phyloP scores from a whole-genome alignment of 2,797 vertebrate genomes.

The Alfaro cultratus region DNA sequence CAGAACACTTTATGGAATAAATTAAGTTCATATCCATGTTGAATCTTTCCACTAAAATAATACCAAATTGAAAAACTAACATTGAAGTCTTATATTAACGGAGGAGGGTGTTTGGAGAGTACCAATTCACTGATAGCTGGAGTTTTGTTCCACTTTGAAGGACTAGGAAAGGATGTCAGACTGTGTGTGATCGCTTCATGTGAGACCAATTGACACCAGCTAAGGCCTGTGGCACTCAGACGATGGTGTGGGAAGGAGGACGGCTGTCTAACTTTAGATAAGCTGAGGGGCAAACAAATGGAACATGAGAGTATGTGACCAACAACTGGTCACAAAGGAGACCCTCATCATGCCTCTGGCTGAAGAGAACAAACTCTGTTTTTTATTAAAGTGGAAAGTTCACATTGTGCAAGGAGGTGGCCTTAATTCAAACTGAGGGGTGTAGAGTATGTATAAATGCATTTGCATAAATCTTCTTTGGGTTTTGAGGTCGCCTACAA shows the following conservation, averaged over 20 bases:
- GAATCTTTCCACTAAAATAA: not conserved
- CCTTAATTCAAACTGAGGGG: conserved; percentile 23
- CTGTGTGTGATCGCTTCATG: conserved; percentile 8
- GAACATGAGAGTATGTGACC: conserved; percentile 13
- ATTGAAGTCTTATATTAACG: not conserved
- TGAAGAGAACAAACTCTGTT: conserved; percentile 20
- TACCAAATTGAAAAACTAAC: not conserved
- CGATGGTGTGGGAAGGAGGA: conserved; percentile 25
- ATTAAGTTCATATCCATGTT: not conserved
- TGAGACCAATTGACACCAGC: conserved; percentile 23
- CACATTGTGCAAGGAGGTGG: conserved; percentile 26
- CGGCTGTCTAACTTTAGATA: conserved; percentile 28
- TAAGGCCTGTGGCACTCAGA: conserved; percentile 32
- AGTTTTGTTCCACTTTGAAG: conserved; percentile 16
- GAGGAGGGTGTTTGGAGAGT: not conserved
- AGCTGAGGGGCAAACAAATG: conserved; percentile 14
- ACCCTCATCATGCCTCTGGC: conserved; percentile 22
- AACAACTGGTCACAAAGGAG: conserved; percentile 28
- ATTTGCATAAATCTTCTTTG: not conserved
- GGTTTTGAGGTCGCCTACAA: not conserved
- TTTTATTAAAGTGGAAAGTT: conserved; percentile 10
- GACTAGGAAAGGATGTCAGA: conserved; percentile 20
- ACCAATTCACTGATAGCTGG: not conserved
- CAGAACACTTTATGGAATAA: not conserved
- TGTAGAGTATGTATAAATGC: conserved; percentile 16